Percentiles rank a stretch among this genome's conserved stretches.
phyloP scores from a whole-genome alignment of 2,888 invertebrate genomes.

The Agonopterix heracliana region DNA sequence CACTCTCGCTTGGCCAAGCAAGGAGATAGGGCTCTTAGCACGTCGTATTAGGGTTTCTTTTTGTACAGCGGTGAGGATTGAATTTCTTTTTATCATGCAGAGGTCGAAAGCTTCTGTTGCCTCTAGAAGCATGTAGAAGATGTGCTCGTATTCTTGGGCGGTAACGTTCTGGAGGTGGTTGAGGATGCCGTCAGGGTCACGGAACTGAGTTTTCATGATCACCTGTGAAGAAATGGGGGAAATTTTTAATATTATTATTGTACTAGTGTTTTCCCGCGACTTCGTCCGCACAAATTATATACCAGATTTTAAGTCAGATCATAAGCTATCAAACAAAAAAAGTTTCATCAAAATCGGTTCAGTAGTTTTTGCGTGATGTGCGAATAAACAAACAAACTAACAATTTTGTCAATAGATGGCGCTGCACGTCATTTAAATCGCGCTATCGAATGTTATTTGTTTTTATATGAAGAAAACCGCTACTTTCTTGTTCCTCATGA shows the following conservation, averaged over 20 bases:
- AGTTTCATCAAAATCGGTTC: too few species aligned
- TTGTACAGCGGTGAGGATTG: conserved; percentile 78
- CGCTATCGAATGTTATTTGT: too few species aligned
- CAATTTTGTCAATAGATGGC: too few species aligned
- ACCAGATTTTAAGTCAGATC: too few species aligned
- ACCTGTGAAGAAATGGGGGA: conserved; percentile 60
- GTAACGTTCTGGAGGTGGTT: conserved; percentile 84
- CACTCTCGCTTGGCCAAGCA: conserved; percentile 80
- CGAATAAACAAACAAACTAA: too few species aligned
- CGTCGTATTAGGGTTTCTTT: conserved; percentile 79
- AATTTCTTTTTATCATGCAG: conserved; percentile 86
- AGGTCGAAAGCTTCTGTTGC: conserved; percentile 87
- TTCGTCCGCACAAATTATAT: too few species aligned
- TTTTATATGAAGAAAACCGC: too few species aligned
- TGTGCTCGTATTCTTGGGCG: conserved; percentile 57
- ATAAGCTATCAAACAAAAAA: too few species aligned
- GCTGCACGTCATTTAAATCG: too few species aligned
- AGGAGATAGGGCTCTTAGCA: conserved; percentile 80
- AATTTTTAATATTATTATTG: background rate
- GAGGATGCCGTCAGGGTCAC: conserved; percentile 89
- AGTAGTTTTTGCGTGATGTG: too few species aligned
- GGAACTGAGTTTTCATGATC: conserved; percentile 88
- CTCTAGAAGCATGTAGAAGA: conserved; percentile 81
- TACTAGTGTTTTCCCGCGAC: too few species aligned
- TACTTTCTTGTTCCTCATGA: too few species aligned